Evolutionary conservation across 1,140 invertebrate species (phyloP).

Genomic region (Macrostomum lignano): DNA sequence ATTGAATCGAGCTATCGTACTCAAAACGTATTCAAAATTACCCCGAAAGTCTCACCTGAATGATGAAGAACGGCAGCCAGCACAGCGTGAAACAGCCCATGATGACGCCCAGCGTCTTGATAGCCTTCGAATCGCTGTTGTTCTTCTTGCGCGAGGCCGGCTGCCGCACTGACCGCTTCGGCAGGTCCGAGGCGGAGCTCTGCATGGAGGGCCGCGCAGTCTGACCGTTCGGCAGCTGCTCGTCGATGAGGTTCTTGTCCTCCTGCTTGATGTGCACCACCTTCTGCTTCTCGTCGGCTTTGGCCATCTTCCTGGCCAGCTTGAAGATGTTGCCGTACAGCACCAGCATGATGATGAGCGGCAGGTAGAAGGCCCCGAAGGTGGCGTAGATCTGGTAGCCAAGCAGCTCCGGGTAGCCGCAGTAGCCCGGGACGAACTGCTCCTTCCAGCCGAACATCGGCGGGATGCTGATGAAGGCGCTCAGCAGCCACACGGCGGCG

Average conservation of each 20-base stretch:
- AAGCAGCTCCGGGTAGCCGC: conserved; percentile 68
- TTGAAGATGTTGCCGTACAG: conserved; percentile 17
- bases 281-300: conserved; percentile 14
- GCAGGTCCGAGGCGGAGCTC: too few species aligned
- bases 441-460: conserved; percentile 27
- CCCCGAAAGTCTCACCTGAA: conserved; percentile 18
- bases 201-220: too few species aligned
- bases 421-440: conserved; percentile 23
- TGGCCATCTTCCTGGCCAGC: conserved; percentile 7
- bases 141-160: conserved; percentile 1
- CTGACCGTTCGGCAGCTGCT: too few species aligned
- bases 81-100: conserved; percentile 72
- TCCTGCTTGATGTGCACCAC: too few species aligned
- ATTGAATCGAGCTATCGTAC: too few species aligned
- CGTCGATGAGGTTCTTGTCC: too few species aligned
- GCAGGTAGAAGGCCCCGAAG: conserved; percentile 27
- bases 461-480: conserved; percentile 29
- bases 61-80: conserved; percentile 75
- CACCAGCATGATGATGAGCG: conserved; percentile 23
- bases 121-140: conserved; percentile 56
- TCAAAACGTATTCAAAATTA: not conserved
- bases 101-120: conserved; percentile 60
- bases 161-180: too few species aligned
- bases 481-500: conserved; percentile 25
- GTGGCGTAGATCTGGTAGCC: conserved; percentile 40